Base-by-base conservation (phyloP, 2,888 invertebrate genomes). In the Perizoma flavofasciatum region DNA sequence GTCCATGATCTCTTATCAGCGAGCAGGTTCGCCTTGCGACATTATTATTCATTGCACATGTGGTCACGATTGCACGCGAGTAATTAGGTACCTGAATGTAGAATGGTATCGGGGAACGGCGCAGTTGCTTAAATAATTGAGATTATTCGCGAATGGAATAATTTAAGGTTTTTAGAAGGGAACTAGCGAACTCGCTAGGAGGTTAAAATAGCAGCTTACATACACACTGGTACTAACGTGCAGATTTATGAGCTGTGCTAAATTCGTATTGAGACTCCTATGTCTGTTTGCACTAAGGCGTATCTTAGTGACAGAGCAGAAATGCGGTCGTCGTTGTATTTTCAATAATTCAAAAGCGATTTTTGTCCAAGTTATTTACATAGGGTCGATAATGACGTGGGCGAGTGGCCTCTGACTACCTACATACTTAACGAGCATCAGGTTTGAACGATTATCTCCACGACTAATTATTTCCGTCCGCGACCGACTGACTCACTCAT, bases 391-490 rank as follows among this genome's bases (percentile, higher is more conserved):
- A 35, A 35, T 33, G 33, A 35, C 52, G 58, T 58, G 58, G 57
- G 58, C 58, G 58, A 49, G 52, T 53, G 48, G 44, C 46, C 41
- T 54, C 44, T 45, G 37, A 8, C 10, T 33, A 39, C 7, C 8
- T 22, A 45, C 52, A 52, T 48, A 32, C 22, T 52, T 70, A 70
- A 71, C 70, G 70, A 70, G 73, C 69, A 65, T 59, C 65, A 70
- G 70, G 73, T 76, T 73, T 72, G 73, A 72, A 66, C 82, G 78
- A 82, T 83, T 84, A 84, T 83, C 81, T 81, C 76, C 73, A 71
- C 83, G 79, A 80, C 77, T 83, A 85, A 83, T 85, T 83, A 80
- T 81, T 83, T 83, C 83, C 83, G 82, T 69, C 67, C 69, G 72
- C 64, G 70, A 56, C 48, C 66, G 67, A 51, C 70, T 71, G 71